Evolutionary conservation across 2,888 invertebrate genomes (phyloP), one percentile per base, ranked within the genome.

Genomic region (Scaptomyza tumidula): DNA sequence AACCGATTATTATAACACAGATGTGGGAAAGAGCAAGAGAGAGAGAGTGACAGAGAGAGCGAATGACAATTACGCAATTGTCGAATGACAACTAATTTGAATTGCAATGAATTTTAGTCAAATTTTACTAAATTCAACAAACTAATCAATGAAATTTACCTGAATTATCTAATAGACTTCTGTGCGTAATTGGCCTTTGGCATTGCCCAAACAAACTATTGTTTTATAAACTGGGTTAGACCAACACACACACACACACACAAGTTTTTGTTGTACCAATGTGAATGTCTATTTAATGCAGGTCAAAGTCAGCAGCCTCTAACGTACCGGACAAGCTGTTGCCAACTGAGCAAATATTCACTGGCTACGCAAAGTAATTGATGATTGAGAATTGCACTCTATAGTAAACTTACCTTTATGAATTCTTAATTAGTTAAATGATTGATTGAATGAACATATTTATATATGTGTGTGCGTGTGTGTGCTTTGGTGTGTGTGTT

Each of bases 231-330:
- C 43, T 67, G 39, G 35, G 52, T 10, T 50, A 29, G 7, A 24
- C 44, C 35, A 60, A 73, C 39, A 39, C 7, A 19, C 19, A 19
- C 19, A 19, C 19, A 19, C 19, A 19, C 19, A 19, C 19, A 19
- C 19, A 19, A 19, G 6, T 14, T 16, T 16, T 16, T 78, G 66
- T 66, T 60, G 59, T 13, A 29, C 3, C 13, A 19, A 35, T n/a
- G 19, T 39, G 24, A 58, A 76, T 31, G 65, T 4, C 16, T 49
- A 14, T 29, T 37, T 24, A 44, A 78, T 67, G 43, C 62, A 52
- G 86, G 86, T 88, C 86, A 85, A 82, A 68, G 62, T 54, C 75
- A 67, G 35, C 27, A n/a, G n/a, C n/a, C n/a, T n/a, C n/a, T n/a
- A n/a, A n/a, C n/a, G n/a, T n/a, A 48, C 4, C 50, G 52, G 67